These are phyloP conservation scores for Mellilla xanthometata DNA, from an alignment of 2,888 invertebrate species.

Conservation along the genomic window DNA sequence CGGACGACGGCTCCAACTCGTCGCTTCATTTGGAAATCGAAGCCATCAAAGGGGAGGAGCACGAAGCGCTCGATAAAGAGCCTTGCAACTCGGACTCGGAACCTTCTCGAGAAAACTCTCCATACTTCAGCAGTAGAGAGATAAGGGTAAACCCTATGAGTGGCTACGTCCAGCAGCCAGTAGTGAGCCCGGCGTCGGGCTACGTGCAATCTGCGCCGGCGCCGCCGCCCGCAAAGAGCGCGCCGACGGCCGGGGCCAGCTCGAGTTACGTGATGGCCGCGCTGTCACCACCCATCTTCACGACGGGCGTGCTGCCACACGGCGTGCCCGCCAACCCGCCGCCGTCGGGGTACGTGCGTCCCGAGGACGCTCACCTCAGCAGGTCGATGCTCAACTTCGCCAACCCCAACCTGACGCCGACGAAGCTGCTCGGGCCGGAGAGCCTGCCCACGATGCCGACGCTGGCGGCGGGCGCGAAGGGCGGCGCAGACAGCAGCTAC, in stretches of 20 bases:
- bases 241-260: constrained; percentile 51
- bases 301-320: constrained; percentile 53
- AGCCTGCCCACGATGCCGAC: constrained; percentile 73
- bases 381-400: constrained; percentile 62
- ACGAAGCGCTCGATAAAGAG: constrained; percentile 43
- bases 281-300: constrained; percentile 64
- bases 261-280: constrained; percentile 76
- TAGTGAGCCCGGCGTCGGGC: constrained; percentile 47
- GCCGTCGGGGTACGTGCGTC: constrained; percentile 66
- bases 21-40: constrained; percentile 66
- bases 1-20: constrained; percentile 69
- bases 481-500: constrained; percentile 63
- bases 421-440: constrained; percentile 63
- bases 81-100: constrained; percentile 55
- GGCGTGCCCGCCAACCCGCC: constrained; percentile 44
- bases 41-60: constrained; percentile 44
- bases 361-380: constrained; percentile 58
- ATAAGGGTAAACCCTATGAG: constrained; percentile 62
- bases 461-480: constrained; percentile 65
- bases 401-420: constrained; percentile 56
- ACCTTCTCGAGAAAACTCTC: constrained; percentile 54
- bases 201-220: constrained; percentile 57
- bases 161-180: constrained; percentile 58
- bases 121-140: constrained; percentile 57
- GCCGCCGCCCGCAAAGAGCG: constrained; percentile 40